Percentiles rank a stretch among this genome's conserved stretches.
These are phyloP conservation scores for Drosophila longiperda DNA, from an alignment of 2,888 invertebrate genomes.

Conservation along the genomic window DNA sequence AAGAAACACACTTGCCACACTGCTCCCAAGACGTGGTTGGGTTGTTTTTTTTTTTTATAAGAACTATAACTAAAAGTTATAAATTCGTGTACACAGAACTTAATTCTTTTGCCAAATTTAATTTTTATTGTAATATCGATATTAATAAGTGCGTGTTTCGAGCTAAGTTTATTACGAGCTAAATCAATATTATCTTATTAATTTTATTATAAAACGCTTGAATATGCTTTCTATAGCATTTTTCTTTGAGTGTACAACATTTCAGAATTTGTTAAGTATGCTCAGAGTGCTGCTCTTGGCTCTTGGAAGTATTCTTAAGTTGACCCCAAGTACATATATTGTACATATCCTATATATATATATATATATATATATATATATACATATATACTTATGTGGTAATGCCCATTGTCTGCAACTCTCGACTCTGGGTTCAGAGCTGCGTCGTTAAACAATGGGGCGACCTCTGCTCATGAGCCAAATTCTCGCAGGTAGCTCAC, in stretches of 20 bases:
- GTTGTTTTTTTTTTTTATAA: conserved; percentile 8
- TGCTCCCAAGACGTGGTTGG: conserved; percentile 34
- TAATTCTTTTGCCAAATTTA: background rate
- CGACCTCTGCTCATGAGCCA: conserved; percentile 21
- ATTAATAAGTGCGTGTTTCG: background rate
- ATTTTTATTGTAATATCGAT: background rate
- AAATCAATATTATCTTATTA: background rate
- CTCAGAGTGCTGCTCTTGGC: conserved; percentile 7
- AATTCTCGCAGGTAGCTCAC: conserved; percentile 49
- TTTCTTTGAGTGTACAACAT: background rate
- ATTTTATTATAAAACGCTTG: background rate
- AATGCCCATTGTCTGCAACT: conserved; percentile 25
- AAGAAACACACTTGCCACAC: conserved; percentile 12
- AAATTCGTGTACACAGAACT: background rate
- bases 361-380: no score
- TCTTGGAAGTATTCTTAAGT: conserved; percentile 5
- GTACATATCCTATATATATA: background rate
- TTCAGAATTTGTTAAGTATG: background rate
- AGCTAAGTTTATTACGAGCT: background rate
- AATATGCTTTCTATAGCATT: rapidly evolving
- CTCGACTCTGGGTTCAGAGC: conserved; percentile 11
- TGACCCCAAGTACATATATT: conserved; percentile 18
- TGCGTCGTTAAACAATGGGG: conserved; percentile 40
- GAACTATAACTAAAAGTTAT: background rate
- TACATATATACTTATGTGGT: background rate